Evolutionary conservation across 2,113 vertebrate species (phyloP).

Genomic region (Camelus dromedarius): DNA sequence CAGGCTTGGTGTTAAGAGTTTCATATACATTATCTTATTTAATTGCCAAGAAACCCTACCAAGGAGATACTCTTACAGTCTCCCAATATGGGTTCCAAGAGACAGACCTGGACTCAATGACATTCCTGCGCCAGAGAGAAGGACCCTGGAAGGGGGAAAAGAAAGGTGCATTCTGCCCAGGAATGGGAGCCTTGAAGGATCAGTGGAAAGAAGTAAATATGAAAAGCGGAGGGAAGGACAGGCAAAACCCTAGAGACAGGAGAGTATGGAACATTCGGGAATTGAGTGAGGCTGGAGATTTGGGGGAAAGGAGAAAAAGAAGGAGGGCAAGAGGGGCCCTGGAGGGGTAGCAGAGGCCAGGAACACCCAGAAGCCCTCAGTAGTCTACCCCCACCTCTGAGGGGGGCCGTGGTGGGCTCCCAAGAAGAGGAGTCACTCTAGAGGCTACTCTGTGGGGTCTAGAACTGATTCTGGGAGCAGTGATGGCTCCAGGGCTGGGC

Average conservation of each 20-base stretch:
- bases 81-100: constrained; percentile 66
- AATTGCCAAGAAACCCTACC: not conserved
- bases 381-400: fast-evolving
- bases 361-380: not conserved
- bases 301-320: too few species aligned
- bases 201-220: not conserved
- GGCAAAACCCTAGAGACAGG: not conserved
- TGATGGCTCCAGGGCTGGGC: not conserved
- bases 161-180: not conserved
- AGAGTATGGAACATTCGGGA: not conserved
- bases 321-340: not conserved
- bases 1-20: not conserved
- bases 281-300: not conserved
- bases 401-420: not conserved
- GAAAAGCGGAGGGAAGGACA: not conserved
- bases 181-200: constrained; percentile 6
- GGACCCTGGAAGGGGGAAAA: constrained; percentile 63
- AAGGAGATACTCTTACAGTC: not conserved
- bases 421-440: not conserved
- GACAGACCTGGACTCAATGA: constrained; percentile 76
- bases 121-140: constrained; percentile 88
- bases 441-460: not conserved
- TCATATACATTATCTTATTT: not conserved
- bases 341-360: not conserved
- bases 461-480: not conserved